phyloP scores from a whole-genome alignment of 2,113 vertebrate species.

The Carlito syrichta region DNA sequence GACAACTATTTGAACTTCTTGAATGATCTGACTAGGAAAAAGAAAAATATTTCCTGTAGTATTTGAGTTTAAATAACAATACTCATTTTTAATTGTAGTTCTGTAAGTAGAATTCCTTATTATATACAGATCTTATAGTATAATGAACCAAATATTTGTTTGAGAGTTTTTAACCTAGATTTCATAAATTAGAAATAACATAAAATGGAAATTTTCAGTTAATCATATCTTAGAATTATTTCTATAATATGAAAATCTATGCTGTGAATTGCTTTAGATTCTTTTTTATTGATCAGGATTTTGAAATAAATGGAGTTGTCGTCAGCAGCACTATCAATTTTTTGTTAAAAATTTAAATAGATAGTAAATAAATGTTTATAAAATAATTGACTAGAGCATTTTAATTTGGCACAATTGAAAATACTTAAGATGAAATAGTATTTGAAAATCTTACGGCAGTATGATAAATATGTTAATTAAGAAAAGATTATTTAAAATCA shows the following conservation, averaged over 20 bases:
- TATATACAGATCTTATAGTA: not conserved
- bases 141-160: not conserved
- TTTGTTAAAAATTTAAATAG: conserved; percentile 6
- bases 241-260: not conserved
- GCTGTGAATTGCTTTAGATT: not conserved
- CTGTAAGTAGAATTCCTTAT: not conserved
- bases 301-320: not conserved
- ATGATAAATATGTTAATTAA: conserved; percentile 8
- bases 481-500: conserved; percentile 23
- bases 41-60: not conserved
- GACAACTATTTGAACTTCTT: not conserved
- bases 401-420: conserved; percentile 15
- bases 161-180: not conserved
- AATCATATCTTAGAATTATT: conserved; percentile 6
- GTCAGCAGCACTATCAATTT: not conserved
- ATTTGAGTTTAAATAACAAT: not conserved
- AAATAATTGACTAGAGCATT: not conserved
- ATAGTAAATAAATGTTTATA: conserved; percentile 25
- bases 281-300: not conserved
- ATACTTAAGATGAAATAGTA: not conserved
- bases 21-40: conserved; percentile 8
- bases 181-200: conserved; percentile 24
- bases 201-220: not conserved
- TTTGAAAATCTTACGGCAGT: not conserved
- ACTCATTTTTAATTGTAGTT: not conserved